Conservation (phyloP, 1,140 invertebrate species). For the Bombus sibiricus region DNA sequence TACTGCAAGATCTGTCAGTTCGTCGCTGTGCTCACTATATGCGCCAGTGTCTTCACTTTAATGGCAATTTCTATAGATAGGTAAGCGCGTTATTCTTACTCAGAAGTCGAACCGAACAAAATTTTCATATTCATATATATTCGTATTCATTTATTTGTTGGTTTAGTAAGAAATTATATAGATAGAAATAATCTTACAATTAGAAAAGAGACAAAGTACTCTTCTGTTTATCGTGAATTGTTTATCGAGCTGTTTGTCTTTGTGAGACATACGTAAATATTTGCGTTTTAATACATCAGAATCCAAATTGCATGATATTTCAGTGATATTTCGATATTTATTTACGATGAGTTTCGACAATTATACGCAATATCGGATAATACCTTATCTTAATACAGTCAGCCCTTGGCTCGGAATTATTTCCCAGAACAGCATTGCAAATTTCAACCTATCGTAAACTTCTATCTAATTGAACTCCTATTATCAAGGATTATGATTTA, state of each 20-base stretch:
- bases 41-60: constrained; percentile 96
- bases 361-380: no score
- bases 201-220: neutral
- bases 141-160: neutral
- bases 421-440: neutral
- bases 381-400: neutral
- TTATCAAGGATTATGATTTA: constrained; percentile 18
- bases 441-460: neutral
- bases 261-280: neutral
- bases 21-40: constrained; percentile 94
- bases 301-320: neutral
- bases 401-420: neutral
- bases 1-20: constrained; percentile 98
- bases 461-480: neutral
- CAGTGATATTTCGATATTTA: no score
- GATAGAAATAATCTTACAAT: neutral
- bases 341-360: no score
- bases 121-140: no score
- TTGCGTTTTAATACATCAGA: neutral
- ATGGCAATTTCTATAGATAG: constrained; percentile 98
- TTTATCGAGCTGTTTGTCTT: no score
- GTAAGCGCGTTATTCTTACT: constrained; percentile 84
- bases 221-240: neutral
- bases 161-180: neutral
- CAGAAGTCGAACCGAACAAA: neutral